A percentile compares a stretch with the other conserved stretches of the same genome.
phyloP scores from a whole-genome alignment of 2,113 vertebrate species.

The Sterrhoptilus dennistouni region DNA sequence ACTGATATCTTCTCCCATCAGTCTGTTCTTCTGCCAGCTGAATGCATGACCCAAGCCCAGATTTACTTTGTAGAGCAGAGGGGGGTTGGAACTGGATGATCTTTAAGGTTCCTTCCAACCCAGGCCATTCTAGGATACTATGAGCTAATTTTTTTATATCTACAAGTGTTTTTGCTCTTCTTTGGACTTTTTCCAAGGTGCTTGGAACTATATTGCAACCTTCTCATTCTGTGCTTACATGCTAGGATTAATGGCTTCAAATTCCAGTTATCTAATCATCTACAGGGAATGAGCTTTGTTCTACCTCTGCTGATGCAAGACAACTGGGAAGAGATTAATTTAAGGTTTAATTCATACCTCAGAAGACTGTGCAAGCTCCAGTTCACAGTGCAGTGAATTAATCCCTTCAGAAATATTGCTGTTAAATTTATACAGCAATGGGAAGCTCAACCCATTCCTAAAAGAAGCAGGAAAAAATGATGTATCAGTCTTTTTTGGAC shows the following conservation, averaged over 20 bases:
- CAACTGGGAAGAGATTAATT: not conserved
- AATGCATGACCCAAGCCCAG: not conserved
- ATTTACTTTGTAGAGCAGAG: not conserved
- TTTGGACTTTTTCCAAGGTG: not conserved
- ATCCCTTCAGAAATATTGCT: conserved; percentile 59
- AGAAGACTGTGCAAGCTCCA: conserved; percentile 83
- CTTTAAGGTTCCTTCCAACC: not conserved
- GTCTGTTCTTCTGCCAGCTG: not conserved
- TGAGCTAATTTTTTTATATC: not conserved
- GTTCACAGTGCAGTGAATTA: conserved; percentile 80
- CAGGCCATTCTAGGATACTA: not conserved
- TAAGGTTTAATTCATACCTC: conserved; percentile 72
- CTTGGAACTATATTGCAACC: not conserved
- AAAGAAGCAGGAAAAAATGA: not conserved
- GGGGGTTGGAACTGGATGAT: too few relatives aligned
- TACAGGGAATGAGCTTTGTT: not conserved
- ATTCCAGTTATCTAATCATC: not conserved
- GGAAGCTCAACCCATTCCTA: conserved; percentile 70
- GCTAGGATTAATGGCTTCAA: not conserved
- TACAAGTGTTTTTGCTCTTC: not conserved
- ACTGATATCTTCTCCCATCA: not conserved
- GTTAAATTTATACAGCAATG: conserved; percentile 69
- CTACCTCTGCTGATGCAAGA: not conserved
- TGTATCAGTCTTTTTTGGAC: rapidly evolving
- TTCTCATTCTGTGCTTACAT: not conserved